A percentile compares a stretch with the other conserved stretches of the same genome.
Conservation (phyloP, 2,113 vertebrate genomes). For the Syngnathus typhle region DNA sequence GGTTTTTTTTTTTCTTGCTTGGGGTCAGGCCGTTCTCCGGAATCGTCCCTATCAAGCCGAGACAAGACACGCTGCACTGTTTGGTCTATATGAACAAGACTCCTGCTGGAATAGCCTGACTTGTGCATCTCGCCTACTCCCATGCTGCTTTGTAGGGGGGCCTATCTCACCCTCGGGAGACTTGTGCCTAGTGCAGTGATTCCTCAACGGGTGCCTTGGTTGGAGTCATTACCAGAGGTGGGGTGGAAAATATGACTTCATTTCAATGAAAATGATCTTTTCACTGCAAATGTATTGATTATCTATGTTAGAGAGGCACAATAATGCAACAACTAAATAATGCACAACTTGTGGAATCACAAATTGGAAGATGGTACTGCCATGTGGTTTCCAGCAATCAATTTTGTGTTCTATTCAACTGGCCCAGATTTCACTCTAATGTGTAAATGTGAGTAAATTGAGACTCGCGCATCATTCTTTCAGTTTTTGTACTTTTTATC, state of each 20-base stretch:
- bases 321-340: too few species aligned
- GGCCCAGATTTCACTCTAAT: not conserved
- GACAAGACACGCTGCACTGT: conserved; percentile 2
- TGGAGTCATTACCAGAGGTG: too few species aligned
- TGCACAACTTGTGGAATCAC: too few species aligned
- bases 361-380: not conserved
- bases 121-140: conserved; percentile 9
- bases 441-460: not conserved
- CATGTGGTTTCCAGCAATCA: not conserved
- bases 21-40: too few species aligned
- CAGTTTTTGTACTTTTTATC: too few species aligned
- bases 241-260: too few species aligned
- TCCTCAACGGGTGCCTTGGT: not conserved
- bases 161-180: conserved; percentile 20
- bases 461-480: too few species aligned
- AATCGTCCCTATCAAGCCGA: not conserved
- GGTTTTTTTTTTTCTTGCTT: not conserved
- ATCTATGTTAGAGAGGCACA: not conserved
- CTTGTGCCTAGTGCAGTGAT: not conserved
- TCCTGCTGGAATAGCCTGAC: conserved; percentile 4
- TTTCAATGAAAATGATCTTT: not conserved
- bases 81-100: not conserved
- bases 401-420: not conserved
- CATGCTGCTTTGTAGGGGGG: conserved; percentile 24
- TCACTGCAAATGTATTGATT: not conserved